A percentile compares a stretch with the other conserved stretches of the same genome.
phyloP scores from a whole-genome alignment of 2,888 invertebrate species.

The Tricholauxania praeusta region DNA sequence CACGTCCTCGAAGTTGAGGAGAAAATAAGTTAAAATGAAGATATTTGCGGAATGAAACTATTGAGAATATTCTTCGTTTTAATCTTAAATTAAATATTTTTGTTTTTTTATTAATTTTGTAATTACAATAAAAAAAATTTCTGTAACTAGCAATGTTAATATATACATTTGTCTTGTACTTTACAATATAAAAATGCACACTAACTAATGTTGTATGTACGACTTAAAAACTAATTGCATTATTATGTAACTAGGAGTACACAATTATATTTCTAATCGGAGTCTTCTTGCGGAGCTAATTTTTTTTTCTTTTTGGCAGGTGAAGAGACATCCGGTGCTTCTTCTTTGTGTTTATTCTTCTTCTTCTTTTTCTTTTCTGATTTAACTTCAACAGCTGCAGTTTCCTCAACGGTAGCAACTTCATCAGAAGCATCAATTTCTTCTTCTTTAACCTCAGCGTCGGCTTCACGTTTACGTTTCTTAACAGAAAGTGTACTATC shows the following conservation, averaged over 20 bases:
- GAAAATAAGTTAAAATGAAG: no score
- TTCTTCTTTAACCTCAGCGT: conserved; percentile 63
- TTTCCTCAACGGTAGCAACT: conserved; percentile 62
- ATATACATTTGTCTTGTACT: neutral
- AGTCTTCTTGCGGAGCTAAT: conserved; percentile 40
- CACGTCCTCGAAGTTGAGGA: no score
- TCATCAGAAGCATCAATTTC: conserved; percentile 63
- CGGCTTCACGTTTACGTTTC: conserved; percentile 67
- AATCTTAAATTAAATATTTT: neutral
- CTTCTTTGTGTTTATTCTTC: conserved; percentile 54
- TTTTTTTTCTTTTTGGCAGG: conserved; percentile 47
- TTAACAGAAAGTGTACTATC: conserved; percentile 82
- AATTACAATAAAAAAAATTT: conserved; percentile 37
- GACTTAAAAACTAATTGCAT: conserved; percentile 27
- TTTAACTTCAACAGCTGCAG: conserved; percentile 52
- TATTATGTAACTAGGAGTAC: conserved; percentile 20
- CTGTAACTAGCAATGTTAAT: neutral
- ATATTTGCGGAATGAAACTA: no score
- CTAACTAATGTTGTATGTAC: conserved; percentile 15
- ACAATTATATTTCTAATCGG: conserved; percentile 38
- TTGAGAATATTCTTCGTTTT: neutral
- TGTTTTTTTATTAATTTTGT: conserved; percentile 17
- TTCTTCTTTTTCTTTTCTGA: conserved; percentile 62
- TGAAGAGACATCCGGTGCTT: conserved; percentile 32
- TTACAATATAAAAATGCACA: conserved; percentile 14